These are phyloP conservation scores for Drosophila nigromelanica DNA, from an alignment of 1,140 invertebrate genomes.

Conservation along the genomic window DNA sequence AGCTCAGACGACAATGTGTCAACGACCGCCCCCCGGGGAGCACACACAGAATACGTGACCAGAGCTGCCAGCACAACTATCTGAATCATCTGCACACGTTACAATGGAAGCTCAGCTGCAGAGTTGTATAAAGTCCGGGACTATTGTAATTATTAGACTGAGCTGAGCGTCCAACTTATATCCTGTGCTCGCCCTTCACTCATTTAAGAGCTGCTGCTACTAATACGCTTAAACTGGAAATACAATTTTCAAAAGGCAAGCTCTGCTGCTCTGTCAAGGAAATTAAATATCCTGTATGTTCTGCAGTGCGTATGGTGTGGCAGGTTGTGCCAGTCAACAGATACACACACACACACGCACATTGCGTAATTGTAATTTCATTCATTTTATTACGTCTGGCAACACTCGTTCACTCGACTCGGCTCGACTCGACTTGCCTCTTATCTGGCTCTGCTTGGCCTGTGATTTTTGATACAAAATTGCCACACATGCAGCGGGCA, in stretches of 20 bases:
- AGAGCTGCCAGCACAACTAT: slow-evolving; percentile 11
- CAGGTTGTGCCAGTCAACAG: slow-evolving; percentile 5
- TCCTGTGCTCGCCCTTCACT: not conserved
- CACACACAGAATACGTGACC: slow-evolving; percentile 60
- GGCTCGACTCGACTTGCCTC: slow-evolving; percentile 8
- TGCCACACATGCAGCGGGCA: slow-evolving; percentile 20
- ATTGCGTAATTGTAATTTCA: slow-evolving; percentile 16
- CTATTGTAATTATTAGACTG: slow-evolving; percentile 52
- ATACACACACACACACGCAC: slow-evolving; percentile 6
- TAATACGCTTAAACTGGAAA: slow-evolving; percentile 43
- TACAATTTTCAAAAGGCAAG: slow-evolving; percentile 45
- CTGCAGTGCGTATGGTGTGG: not conserved
- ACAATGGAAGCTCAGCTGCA: slow-evolving; percentile 39
- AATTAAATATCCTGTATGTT: slow-evolving; percentile 68
- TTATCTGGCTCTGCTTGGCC: slow-evolving; percentile 27
- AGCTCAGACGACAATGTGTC: slow-evolving; percentile 59
- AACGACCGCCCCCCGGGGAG: slow-evolving; percentile 39
- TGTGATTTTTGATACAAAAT: slow-evolving; percentile 30
- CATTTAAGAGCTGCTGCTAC: slow-evolving; percentile 20
- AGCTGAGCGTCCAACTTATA: not conserved
- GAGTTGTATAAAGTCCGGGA: slow-evolving; percentile 33
- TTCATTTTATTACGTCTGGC: slow-evolving; percentile 30
- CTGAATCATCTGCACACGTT: slow-evolving; percentile 8
- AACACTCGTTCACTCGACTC: not conserved
- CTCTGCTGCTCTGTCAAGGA: slow-evolving; percentile 39